Evolutionary conservation across 2,888 invertebrate genomes (phyloP).

Genomic region (Hirtodrosophila duncani): DNA sequence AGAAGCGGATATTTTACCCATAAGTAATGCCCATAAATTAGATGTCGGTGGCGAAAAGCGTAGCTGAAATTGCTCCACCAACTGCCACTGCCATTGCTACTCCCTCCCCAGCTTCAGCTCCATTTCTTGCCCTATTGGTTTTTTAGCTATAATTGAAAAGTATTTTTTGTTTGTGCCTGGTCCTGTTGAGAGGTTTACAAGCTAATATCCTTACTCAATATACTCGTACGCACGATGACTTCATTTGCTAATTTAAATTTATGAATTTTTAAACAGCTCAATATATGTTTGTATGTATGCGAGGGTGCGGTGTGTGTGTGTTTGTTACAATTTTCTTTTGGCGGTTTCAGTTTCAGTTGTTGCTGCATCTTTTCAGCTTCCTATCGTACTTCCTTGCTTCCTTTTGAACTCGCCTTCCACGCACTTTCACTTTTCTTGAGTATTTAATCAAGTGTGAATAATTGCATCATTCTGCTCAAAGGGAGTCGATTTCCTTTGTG

Average conservation of each 20-base stretch:
- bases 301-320: background rate
- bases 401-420: slow-evolving; percentile 45
- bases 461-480: slow-evolving; percentile 71
- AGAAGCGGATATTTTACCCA: no score
- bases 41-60: no score
- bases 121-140: no score
- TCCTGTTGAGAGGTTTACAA: no score
- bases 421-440: slow-evolving; percentile 69
- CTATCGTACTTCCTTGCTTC: background rate
- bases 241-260: slow-evolving; percentile 68
- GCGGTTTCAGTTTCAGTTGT: background rate
- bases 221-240: no score
- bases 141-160: no score
- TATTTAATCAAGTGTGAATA: slow-evolving; percentile 71
- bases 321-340: slow-evolving; percentile 1
- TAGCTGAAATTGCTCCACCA: no score
- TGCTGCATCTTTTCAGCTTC: slow-evolving; percentile 6
- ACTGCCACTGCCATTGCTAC: no score
- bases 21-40: slow-evolving; percentile 7
- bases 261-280: slow-evolving; percentile 67
- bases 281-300: slow-evolving; percentile 22
- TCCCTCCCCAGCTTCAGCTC: no score
- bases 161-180: no score
- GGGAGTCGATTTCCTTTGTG: slow-evolving; percentile 65
- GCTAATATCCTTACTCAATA: no score